These are phyloP conservation scores for Tyrophagus putrescentiae DNA, from an alignment of 1,140 invertebrate genomes.

Conservation along the genomic window DNA sequence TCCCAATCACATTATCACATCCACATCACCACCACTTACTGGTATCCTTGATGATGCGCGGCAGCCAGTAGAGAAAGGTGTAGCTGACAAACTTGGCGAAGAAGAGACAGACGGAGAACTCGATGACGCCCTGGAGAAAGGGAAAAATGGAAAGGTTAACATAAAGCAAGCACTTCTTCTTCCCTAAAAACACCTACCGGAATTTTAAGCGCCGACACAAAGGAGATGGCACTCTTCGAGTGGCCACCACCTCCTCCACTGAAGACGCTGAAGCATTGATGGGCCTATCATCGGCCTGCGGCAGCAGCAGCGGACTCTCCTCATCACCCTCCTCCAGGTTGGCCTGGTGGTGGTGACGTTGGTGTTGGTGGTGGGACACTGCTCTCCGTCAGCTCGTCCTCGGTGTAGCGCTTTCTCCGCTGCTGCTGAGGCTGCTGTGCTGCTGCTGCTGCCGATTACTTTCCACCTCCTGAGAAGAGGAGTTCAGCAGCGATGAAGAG, in stretches of 20 bases:
- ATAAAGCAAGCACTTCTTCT: slow-evolving; percentile 15
- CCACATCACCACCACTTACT: slow-evolving; percentile 43
- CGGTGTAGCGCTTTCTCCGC: too few species aligned
- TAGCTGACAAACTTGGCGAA: slow-evolving; percentile 96
- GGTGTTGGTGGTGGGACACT: too few species aligned
- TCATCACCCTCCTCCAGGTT: slow-evolving; percentile 15
- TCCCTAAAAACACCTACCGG: slow-evolving; percentile 45
- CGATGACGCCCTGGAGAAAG: slow-evolving; percentile 59
- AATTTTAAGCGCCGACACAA: slow-evolving; percentile 58
- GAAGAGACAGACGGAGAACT: slow-evolving; percentile 83
- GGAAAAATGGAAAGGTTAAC: slow-evolving; percentile 8
- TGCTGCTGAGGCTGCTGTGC: too few species aligned
- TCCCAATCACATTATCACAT: not conserved
- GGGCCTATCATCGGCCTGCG: not conserved
- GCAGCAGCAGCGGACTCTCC: slow-evolving; percentile 11
- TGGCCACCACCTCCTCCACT: too few species aligned
- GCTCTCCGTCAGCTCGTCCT: too few species aligned
- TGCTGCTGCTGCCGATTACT: too few species aligned
- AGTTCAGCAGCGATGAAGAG: slow-evolving; percentile 12
- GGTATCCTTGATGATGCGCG: slow-evolving; percentile 65
- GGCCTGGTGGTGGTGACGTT: not conserved
- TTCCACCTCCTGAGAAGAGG: too few species aligned
- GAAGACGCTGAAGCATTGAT: not conserved
- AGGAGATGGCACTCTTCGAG: slow-evolving; percentile 44
- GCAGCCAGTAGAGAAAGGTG: slow-evolving; percentile 92